A percentile compares a stretch with the other conserved stretches of the same genome.
Evolutionary conservation across 2,888 invertebrate genomes (phyloP).

Genomic region (Chorisops tibialis): DNA sequence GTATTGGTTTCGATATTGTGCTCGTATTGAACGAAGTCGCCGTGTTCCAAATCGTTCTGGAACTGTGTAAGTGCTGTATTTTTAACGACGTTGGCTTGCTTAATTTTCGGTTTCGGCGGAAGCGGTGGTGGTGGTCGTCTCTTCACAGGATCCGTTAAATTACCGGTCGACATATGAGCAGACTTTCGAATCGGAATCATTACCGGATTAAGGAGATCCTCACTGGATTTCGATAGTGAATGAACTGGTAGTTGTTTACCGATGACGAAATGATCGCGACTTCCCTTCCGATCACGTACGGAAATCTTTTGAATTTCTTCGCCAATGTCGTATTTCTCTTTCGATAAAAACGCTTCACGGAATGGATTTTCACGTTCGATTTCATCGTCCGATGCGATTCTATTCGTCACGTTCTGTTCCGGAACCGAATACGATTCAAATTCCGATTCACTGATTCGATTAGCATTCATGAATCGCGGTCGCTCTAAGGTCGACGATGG

Average conservation of each 20-base stretch:
- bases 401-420: slow-evolving; percentile 16
- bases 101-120: slow-evolving; percentile 46
- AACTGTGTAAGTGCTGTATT: slow-evolving; percentile 49
- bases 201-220: slow-evolving; percentile 39
- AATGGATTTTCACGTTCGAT: slow-evolving; percentile 52
- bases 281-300: slow-evolving; percentile 21
- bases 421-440: slow-evolving; percentile 18
- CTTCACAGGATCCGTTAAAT: slow-evolving; percentile 16
- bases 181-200: slow-evolving; percentile 16
- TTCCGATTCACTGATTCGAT: slow-evolving; percentile 16
- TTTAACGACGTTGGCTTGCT: slow-evolving; percentile 47
- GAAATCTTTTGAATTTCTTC: slow-evolving; percentile 45
- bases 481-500: slow-evolving; percentile 44
- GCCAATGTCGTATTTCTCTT: slow-evolving; percentile 43
- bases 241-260: slow-evolving; percentile 35
- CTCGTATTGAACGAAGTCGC: slow-evolving; percentile 50
- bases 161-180: slow-evolving; percentile 32
- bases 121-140: slow-evolving; percentile 38
- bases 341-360: slow-evolving; percentile 44
- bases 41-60: slow-evolving; percentile 49
- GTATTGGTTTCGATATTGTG: slow-evolving; percentile 50
- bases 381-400: slow-evolving; percentile 38
- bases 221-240: slow-evolving; percentile 43
- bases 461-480: slow-evolving; percentile 25
- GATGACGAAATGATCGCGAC: slow-evolving; percentile 43